Percentiles rank a stretch among this genome's conserved stretches.
Evolutionary conservation across 1,140 invertebrate genomes (phyloP).

Genomic region (Psilanteris sp.): DNA sequence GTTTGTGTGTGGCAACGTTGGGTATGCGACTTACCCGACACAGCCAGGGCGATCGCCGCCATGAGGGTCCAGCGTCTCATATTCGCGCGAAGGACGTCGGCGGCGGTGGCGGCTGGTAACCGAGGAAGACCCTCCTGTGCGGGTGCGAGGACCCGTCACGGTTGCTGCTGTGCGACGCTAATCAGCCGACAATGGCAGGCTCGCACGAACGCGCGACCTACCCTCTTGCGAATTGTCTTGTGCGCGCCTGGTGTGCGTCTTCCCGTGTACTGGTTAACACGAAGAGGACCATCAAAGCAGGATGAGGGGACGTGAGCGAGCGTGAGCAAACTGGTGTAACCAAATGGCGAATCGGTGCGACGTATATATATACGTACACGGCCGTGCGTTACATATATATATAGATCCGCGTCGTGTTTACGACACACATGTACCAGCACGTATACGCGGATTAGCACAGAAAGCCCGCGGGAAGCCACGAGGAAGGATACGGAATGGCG

Average conservation of each 20-base stretch:
- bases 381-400: constrained; percentile 25
- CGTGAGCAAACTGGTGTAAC: no score
- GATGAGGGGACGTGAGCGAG: no score
- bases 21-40: constrained; percentile 74
- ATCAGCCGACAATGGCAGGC: constrained; percentile 9
- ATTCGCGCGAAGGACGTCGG: constrained; percentile 66
- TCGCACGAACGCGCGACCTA: constrained; percentile 2
- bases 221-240: constrained; percentile 7
- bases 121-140: constrained; percentile 10
- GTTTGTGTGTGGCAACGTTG: neutral
- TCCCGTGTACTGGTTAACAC: no score
- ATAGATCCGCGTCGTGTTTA: constrained; percentile 30
- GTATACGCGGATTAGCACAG: constrained; percentile 31
- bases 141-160: neutral
- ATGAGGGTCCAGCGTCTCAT: constrained; percentile 79
- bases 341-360: no score
- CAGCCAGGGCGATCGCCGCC: constrained; percentile 79
- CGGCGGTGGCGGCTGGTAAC: constrained; percentile 20
- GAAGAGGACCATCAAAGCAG: no score
- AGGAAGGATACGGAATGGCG: constrained; percentile 31
- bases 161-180: no score
- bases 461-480: constrained; percentile 18
- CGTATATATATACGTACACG: no score
- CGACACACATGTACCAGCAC: constrained; percentile 33
- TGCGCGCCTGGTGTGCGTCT: no score